These are phyloP conservation scores for Lutjanus erythropterus DNA, from an alignment of 2,113 vertebrate species.

Conservation along the genomic window DNA sequence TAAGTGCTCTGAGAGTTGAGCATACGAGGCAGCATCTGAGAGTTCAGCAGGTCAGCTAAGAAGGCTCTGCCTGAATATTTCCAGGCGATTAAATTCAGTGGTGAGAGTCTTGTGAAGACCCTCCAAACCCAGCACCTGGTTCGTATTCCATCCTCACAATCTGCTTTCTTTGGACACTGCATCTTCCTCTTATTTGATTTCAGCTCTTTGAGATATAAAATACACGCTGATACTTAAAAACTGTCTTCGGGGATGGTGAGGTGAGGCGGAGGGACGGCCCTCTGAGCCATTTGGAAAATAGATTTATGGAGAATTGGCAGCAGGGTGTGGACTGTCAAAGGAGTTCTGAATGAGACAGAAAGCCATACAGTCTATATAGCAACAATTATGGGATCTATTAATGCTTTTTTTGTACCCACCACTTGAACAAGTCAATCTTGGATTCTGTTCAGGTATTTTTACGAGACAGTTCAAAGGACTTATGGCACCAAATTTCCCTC, in stretches of 20 bases:
- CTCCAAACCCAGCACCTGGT: constrained; percentile 82
- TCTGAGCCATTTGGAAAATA: constrained; percentile 59
- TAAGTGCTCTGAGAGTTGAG: constrained; percentile 31
- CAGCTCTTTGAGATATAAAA: constrained; percentile 76
- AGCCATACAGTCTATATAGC: constrained; percentile 48
- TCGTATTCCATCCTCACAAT: constrained; percentile 70
- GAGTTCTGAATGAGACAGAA: constrained; percentile 47
- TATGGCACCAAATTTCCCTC: constrained; percentile 38
- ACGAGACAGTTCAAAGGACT: constrained; percentile 66
- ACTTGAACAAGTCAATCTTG: constrained; percentile 61
- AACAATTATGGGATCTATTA: constrained; percentile 68
- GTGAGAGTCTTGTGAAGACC: constrained; percentile 76
- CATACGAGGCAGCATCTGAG: constrained; percentile 27
- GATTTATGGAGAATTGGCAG: constrained; percentile 73
- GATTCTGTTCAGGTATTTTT: constrained; percentile 72
- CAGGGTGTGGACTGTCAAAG: constrained; percentile 31
- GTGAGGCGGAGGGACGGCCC: constrained; percentile 52
- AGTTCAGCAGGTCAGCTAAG: constrained; percentile 52
- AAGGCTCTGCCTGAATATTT: constrained; percentile 63
- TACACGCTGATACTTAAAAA: constrained; percentile 64
- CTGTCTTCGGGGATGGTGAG: constrained; percentile 54
- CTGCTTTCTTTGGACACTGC: constrained; percentile 81
- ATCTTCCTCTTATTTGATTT: constrained; percentile 79
- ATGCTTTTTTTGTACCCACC: constrained; percentile 48
- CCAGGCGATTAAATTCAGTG: constrained; percentile 70